These are phyloP conservation scores for Microtus pennsylvanicus DNA, from an alignment of 2,113 vertebrate species.

Conservation along the genomic window DNA sequence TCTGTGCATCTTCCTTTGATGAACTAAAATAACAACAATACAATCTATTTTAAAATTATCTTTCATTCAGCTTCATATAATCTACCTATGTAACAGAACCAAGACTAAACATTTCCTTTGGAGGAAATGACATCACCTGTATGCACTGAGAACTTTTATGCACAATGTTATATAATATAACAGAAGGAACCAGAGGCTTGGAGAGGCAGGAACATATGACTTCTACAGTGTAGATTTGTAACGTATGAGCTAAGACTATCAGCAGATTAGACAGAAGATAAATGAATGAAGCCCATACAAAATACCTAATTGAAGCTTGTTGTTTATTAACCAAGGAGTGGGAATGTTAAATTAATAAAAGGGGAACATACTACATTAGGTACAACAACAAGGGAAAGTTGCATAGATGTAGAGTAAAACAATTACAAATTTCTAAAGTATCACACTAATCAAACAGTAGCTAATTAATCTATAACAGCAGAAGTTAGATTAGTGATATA, in stretches of 20 bases:
- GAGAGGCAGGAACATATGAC: neutral
- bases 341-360: neutral
- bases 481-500: neutral
- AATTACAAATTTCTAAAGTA: neutral
- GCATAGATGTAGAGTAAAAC: neutral
- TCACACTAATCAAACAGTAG: neutral
- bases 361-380: neutral
- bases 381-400: neutral
- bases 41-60: neutral
- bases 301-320: neutral
- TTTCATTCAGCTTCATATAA: neutral
- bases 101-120: neutral
- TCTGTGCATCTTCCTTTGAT: neutral
- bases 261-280: neutral
- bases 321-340: neutral
- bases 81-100: neutral
- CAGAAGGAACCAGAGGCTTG: neutral
- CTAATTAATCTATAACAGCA: conserved; percentile 28
- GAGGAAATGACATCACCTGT: neutral
- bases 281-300: neutral
- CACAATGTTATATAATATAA: neutral
- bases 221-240: neutral
- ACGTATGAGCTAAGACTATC: neutral
- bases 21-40: conserved; percentile 1
- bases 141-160: neutral